Conservation (phyloP, 2,113 vertebrate genomes). For the Corapipo altera region DNA sequence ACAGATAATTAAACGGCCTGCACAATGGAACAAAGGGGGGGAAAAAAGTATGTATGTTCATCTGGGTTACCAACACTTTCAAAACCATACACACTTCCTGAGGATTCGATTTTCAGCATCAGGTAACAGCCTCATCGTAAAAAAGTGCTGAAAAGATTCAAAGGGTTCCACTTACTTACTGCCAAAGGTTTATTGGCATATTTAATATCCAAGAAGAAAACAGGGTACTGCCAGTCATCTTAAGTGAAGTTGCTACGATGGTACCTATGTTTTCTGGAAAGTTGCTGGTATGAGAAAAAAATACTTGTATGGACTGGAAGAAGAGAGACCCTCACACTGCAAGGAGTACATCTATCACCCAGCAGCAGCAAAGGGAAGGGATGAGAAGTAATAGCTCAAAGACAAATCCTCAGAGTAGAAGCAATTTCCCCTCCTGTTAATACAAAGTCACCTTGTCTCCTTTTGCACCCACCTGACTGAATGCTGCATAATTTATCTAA, state of each 20-base stretch:
- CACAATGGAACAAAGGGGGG: background rate
- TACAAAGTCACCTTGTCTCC: background rate
- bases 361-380: background rate
- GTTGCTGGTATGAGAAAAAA: background rate
- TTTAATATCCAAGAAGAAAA: background rate
- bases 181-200: background rate
- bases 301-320: background rate
- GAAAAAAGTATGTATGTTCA: background rate
- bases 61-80: background rate
- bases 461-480: background rate
- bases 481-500: background rate
- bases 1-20: conserved; percentile 81
- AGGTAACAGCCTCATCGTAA: background rate
- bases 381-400: background rate
- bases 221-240: background rate
- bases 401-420: background rate
- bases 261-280: background rate
- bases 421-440: background rate
- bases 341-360: background rate
- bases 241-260: background rate
- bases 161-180: background rate
- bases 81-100: background rate
- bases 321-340: background rate
- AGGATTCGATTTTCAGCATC: background rate
- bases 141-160: background rate